Base-by-base conservation (phyloP, 2,797 vertebrate genomes). In the Knipowitschia caucasica region DNA sequence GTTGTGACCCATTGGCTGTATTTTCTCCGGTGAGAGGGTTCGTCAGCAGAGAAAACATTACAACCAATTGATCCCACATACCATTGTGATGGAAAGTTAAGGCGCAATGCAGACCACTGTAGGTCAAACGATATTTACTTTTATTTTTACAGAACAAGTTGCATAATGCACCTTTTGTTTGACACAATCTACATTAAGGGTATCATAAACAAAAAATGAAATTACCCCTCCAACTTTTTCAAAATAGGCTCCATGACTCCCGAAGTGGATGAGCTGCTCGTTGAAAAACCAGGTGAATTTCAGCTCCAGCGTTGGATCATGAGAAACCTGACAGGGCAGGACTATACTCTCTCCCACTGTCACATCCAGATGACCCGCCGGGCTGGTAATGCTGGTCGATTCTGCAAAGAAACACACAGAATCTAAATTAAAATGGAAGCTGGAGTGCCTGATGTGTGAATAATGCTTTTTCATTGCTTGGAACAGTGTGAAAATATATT, bases 201-300 rank as follows among this genome's bases (percentile, higher is more conserved):
- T n/a, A n/a, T n/a, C n/a, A n/a, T n/a, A n/a, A n/a, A 0, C 40
- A 11, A 6, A 4, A 6, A 2, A 12, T 51, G 5, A 18, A 90
- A 94, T 92, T 89, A 98, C 96, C 81, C 95, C 93, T 56, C 96
- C 96, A 0, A 98, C 94, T 80, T 92, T 93, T 60, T 98, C 96
- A 67, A 98, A 98, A 79, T 94, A 95, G 15, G 93, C 92, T 15
- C 94, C 93, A 2, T 93, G 93, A 65, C 89, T 93, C 46, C 93
- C 91, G 7, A 98, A 96, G 86, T 95, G 92, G 55, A 98, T 95
- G 45, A 93, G 88, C 78, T 91, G 93, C 68, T 94, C 95, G 0
- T 98, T 96, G 69, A 96, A 97, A 0, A 93, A 93, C 96, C 96
- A 99, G 51, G 94, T 93, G 72, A 99, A 99, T 64, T 90, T 73